phyloP scores from a whole-genome alignment of 2,797 vertebrate species.

The Argyrosomus regius region DNA sequence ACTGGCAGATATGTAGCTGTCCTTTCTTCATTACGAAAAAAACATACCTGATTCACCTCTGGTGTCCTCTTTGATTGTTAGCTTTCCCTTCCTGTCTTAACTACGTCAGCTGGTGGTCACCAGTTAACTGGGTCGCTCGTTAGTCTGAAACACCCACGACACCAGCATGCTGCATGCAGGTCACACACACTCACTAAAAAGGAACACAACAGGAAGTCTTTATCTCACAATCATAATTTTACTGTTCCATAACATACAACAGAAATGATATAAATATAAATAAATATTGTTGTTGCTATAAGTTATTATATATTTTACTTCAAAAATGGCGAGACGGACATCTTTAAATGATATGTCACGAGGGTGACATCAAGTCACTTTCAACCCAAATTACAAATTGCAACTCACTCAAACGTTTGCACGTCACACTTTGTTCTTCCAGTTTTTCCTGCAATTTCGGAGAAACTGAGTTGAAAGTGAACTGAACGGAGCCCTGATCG shows the following conservation, averaged over 20 bases:
- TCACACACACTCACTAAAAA: not conserved
- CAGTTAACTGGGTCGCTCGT: too few species aligned
- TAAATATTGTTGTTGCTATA: constrained; percentile 66
- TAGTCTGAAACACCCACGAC: too few species aligned
- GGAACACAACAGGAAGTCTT: constrained; percentile 5
- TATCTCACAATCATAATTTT: constrained; percentile 79
- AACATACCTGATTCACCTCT: too few species aligned
- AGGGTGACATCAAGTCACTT: constrained; percentile 52
- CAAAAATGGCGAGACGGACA: constrained; percentile 74
- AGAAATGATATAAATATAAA: constrained; percentile 82
- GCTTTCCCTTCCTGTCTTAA: too few species aligned
- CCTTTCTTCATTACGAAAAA: too few species aligned
- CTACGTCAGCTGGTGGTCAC: too few species aligned
- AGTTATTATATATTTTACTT: constrained; percentile 67
- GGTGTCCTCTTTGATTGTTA: too few species aligned
- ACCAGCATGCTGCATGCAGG: too few species aligned
- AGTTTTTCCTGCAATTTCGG: not conserved
- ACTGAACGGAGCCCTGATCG: constrained; percentile 39
- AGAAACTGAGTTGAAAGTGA: constrained; percentile 52
- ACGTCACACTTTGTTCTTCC: not conserved
- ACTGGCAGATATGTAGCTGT: too few species aligned
- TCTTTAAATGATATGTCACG: constrained; percentile 52
- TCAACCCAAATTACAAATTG: constrained; percentile 32
- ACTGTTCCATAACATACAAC: constrained; percentile 82
- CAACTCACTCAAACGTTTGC: not conserved